Evolutionary conservation across 2,888 invertebrate genomes (phyloP).

Genomic region (Cotesia congregata): DNA sequence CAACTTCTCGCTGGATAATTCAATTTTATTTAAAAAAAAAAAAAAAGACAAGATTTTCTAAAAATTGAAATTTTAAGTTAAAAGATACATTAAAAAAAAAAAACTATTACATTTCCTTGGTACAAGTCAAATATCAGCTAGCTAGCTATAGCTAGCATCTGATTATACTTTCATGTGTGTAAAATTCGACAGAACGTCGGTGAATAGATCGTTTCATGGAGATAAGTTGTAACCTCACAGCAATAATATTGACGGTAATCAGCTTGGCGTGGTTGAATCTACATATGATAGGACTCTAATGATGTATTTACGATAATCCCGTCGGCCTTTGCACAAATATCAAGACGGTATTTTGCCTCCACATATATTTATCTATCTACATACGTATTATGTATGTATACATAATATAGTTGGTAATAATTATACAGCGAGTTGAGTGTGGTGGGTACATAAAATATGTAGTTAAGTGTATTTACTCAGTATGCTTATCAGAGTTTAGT

Average conservation of each 20-base stretch:
- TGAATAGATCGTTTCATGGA: neutral
- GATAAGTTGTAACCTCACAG: conserved; percentile 9
- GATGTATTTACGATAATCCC: conserved; percentile 38
- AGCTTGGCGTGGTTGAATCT: neutral
- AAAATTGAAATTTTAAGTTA: too few species aligned
- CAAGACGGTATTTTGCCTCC: neutral
- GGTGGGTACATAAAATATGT: neutral
- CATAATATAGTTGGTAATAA: too few species aligned
- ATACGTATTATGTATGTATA: too few species aligned
- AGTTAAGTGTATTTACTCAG: neutral
- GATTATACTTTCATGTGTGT: neutral
- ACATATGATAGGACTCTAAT: conserved; percentile 30
- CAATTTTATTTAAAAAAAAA: too few species aligned
- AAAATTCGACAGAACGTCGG: conserved; percentile 2
- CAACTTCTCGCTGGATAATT: too few species aligned
- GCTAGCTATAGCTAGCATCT: too few species aligned
- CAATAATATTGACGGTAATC: conserved; percentile 22
- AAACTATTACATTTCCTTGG: neutral
- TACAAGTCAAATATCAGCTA: too few species aligned
- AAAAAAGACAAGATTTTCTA: too few species aligned
- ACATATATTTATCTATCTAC: neutral
- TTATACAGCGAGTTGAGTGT: neutral
- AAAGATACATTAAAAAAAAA: neutral
- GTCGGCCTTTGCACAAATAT: conserved; percentile 9
- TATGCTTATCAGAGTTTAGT: neutral